phyloP scores from a whole-genome alignment of 2,888 invertebrate genomes.

The Orthosia incerta region DNA sequence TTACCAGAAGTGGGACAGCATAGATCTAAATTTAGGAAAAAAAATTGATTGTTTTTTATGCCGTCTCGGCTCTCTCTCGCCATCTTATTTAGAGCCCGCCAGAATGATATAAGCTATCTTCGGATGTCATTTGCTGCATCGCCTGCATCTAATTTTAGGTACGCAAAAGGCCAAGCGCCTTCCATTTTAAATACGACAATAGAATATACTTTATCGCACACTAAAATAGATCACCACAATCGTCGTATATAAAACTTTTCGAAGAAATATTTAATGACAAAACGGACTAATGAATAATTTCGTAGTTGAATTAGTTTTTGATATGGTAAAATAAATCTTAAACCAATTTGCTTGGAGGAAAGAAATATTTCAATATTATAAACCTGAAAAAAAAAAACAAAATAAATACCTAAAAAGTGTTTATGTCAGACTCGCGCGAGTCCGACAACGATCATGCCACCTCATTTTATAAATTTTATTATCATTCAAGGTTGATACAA shows the following conservation, averaged over 20 bases:
- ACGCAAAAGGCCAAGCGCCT: constrained; percentile 19
- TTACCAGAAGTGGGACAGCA: too few relatives aligned
- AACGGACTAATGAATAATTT: not conserved
- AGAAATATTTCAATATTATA: not conserved
- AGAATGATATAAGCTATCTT: constrained; percentile 18
- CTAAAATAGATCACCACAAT: not conserved
- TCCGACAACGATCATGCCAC: constrained; percentile 19
- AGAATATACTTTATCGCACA: too few relatives aligned
- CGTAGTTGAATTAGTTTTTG: too few relatives aligned
- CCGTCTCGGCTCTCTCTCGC: too few relatives aligned
- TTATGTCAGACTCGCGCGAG: not conserved
- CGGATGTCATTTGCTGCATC: constrained; percentile 13
- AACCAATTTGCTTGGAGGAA: too few relatives aligned
- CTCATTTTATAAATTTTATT: constrained; percentile 38
- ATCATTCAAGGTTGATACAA: constrained; percentile 52
- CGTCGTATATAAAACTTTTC: not conserved
- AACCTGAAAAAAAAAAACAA: not conserved
- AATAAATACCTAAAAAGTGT: not conserved
- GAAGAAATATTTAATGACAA: not conserved
- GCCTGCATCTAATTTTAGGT: constrained; percentile 31
- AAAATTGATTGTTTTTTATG: too few relatives aligned
- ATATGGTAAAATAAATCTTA: too few relatives aligned
- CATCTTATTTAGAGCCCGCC: constrained; percentile 12
- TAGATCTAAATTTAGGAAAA: too few relatives aligned
- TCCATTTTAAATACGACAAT: constrained; percentile 4